Evolutionary conservation across 2,113 vertebrate genomes (phyloP).

Genomic region (Oreochromis niloticus): DNA sequence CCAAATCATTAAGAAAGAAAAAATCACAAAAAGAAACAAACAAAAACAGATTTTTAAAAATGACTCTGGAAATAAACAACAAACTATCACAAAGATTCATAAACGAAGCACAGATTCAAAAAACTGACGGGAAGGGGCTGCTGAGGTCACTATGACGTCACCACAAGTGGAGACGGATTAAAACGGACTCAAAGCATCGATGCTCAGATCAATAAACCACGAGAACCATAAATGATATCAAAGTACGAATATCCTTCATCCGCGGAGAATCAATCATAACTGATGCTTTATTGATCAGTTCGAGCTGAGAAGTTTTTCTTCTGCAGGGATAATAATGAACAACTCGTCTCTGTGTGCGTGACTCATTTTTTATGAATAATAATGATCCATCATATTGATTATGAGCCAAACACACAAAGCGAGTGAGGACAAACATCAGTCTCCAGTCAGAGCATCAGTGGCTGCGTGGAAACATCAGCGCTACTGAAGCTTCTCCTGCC

Average conservation of each 20-base stretch:
- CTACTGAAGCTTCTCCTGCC: neutral
- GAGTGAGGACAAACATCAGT: neutral
- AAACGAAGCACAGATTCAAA: neutral
- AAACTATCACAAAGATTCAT: neutral
- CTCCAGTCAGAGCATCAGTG: neutral
- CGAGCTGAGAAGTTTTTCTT: neutral
- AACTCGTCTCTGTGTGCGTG: neutral
- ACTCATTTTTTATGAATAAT: neutral
- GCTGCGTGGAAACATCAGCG: neutral
- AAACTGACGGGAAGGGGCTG: neutral
- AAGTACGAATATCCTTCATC: neutral
- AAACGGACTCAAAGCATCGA: neutral
- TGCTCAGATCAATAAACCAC: neutral
- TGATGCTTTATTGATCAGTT: rapidly evolving
- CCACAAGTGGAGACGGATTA: neutral
- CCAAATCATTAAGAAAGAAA: neutral
- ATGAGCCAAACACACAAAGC: neutral
- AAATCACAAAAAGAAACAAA: neutral
- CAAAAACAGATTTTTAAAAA: neutral
- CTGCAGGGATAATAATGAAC: neutral
- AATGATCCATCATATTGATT: neutral
- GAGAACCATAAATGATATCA: neutral
- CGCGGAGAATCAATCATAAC: neutral
- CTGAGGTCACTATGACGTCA: neutral
- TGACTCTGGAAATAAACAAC: neutral